These are phyloP conservation scores for Microctenopoma steveboyesi DNA, from an alignment of 2,797 vertebrate genomes.

Conservation along the genomic window DNA sequence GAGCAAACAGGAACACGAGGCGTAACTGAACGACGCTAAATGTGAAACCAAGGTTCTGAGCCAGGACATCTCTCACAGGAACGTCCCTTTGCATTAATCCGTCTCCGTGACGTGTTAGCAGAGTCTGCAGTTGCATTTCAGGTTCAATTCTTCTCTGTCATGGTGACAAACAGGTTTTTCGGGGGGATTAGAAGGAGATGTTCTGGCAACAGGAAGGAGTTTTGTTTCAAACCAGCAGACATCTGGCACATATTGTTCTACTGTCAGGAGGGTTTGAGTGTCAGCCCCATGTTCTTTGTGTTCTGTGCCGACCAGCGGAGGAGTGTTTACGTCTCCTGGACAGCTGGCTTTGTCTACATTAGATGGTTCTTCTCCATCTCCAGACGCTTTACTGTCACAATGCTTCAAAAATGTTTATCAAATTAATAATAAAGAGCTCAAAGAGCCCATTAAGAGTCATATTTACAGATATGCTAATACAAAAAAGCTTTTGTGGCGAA, in stretches of 20 bases:
- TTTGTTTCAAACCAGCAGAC: constrained; percentile 33
- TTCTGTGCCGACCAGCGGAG: constrained; percentile 8
- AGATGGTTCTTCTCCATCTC: background rate
- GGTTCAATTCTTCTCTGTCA: constrained; percentile 25
- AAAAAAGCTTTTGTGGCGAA: constrained; percentile 18
- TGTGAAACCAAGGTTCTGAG: background rate
- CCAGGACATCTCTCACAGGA: background rate
- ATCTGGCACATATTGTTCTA: constrained; percentile 51
- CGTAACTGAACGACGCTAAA: background rate
- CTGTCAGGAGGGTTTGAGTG: constrained; percentile 29
- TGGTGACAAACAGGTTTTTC: constrained; percentile 38
- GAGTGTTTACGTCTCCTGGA: constrained; percentile 51
- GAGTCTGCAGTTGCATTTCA: background rate
- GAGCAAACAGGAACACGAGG: no score
- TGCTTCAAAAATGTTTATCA: constrained; percentile 4
- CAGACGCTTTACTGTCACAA: background rate
- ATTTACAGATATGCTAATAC: constrained; percentile 23
- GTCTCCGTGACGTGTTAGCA: constrained; percentile 30
- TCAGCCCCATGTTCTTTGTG: constrained; percentile 41
- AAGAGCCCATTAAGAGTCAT: background rate
- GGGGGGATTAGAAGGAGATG: constrained; percentile 23
- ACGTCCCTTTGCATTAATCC: constrained; percentile 4
- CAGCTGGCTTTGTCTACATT: constrained; percentile 34
- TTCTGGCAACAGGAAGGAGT: constrained; percentile 38
- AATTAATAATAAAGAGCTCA: constrained; percentile 11